phyloP scores from a whole-genome alignment of 1,140 invertebrate species.

The Mactra quadrangularis region DNA sequence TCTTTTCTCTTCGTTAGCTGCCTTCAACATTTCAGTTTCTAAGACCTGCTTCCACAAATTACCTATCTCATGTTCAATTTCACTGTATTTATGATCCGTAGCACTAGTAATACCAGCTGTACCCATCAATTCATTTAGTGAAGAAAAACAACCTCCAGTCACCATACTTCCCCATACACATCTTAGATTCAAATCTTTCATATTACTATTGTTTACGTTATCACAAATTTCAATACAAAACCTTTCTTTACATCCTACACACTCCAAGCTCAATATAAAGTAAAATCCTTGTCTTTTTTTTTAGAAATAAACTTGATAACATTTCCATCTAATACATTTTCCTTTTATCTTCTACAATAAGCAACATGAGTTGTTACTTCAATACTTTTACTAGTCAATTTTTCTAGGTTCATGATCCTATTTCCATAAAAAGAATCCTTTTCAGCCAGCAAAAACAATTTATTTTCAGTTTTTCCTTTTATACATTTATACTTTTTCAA shows the following conservation, averaged over 20 bases:
- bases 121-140: constrained; percentile 28
- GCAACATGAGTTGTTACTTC: constrained; percentile 9
- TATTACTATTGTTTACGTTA: not conserved
- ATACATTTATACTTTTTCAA: too few species aligned
- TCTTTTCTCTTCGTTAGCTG: constrained; percentile 51
- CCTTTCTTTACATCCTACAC: not conserved
- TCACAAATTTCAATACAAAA: not conserved
- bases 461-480: too few species aligned
- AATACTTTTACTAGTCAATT: not conserved
- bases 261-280: not conserved
- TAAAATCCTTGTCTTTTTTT: constrained; percentile 7
- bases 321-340: not conserved
- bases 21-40: constrained; percentile 25
- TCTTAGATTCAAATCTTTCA: not conserved
- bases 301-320: not conserved
- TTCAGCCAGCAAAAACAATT: too few species aligned
- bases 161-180: constrained; percentile 54
- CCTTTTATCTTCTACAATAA: not conserved
- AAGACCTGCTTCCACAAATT: constrained; percentile 15
- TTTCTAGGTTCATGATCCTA: constrained; percentile 3
- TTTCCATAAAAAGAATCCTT: not conserved
- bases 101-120: constrained; percentile 26
- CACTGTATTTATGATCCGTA: not conserved
- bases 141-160: constrained; percentile 47
- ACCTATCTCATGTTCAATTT: constrained; percentile 1